Percentiles rank a stretch among this genome's conserved stretches.
These are phyloP conservation scores for Benthosema pterotum DNA, from an alignment of 2,797 vertebrate genomes.

Conservation along the genomic window DNA sequence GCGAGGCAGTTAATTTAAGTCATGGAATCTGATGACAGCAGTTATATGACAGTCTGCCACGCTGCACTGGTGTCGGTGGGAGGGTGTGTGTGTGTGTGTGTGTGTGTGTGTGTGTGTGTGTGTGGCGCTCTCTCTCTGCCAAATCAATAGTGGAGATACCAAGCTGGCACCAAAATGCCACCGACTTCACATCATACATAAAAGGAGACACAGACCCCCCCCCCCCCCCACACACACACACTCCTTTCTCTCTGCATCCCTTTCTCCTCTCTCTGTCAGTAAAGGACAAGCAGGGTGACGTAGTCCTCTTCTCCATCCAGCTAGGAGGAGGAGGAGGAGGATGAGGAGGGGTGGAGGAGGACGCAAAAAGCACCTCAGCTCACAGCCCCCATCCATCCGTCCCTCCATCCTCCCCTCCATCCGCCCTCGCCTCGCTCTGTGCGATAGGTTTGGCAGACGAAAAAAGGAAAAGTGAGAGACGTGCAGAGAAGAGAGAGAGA, in stretches of 20 bases:
- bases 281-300: conserved; percentile 72
- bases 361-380: conserved; percentile 72
- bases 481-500: conserved; percentile 31
- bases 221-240: conserved; percentile 42
- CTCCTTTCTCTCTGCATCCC: conserved; percentile 52
- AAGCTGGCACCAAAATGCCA: conserved; percentile 70
- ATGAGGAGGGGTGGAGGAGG: conserved; percentile 67
- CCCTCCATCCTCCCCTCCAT: too few relatives aligned
- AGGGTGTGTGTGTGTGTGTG: background rate
- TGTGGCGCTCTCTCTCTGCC: conserved; percentile 42
- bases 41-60: conserved; percentile 36
- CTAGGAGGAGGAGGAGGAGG: conserved; percentile 63
- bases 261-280: conserved; percentile 60
- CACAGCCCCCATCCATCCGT: too few relatives aligned
- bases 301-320: conserved; percentile 75
- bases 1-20: conserved; percentile 42
- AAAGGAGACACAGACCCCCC: conserved; percentile 50
- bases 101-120: background rate
- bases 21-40: conserved; percentile 29
- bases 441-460: conserved; percentile 77
- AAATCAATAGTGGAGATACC: conserved; percentile 67
- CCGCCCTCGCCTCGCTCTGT: conserved; percentile 60
- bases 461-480: conserved; percentile 67
- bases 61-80: background rate
- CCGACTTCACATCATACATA: conserved; percentile 75